phyloP scores from a whole-genome alignment of 1,140 invertebrate genomes.

The Belonocnema kinseyi region DNA sequence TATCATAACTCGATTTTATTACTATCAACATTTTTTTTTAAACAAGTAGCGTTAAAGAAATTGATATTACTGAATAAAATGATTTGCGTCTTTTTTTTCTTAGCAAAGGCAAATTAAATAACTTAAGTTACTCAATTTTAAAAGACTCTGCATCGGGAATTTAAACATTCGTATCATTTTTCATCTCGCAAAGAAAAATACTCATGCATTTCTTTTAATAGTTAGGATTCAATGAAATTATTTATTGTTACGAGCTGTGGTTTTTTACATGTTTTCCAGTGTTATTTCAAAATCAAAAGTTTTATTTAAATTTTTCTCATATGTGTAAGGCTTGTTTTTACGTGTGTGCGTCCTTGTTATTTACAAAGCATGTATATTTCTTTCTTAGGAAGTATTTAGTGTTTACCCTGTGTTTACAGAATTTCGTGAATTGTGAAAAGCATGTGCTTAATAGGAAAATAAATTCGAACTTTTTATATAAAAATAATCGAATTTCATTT shows the following conservation, averaged over 20 bases:
- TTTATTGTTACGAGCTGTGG: too few relatives aligned
- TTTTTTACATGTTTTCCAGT: not conserved
- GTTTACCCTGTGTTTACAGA: slow-evolving; percentile 2
- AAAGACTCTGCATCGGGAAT: too few relatives aligned
- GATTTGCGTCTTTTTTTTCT: too few relatives aligned
- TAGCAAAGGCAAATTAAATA: too few relatives aligned
- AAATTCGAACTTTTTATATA: not conserved
- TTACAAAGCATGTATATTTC: slow-evolving; percentile 26
- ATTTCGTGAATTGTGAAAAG: not conserved
- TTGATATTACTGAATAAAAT: too few relatives aligned
- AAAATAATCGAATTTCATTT: not conserved
- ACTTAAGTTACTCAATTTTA: too few relatives aligned
- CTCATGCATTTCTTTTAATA: not conserved
- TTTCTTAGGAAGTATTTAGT: slow-evolving; percentile 3
- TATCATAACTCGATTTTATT: too few relatives aligned
- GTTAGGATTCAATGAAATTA: not conserved
- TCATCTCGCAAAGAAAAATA: not conserved
- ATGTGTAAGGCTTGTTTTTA: not conserved
- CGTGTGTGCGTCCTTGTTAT: not conserved
- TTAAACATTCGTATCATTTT: not conserved
- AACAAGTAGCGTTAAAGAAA: too few relatives aligned
- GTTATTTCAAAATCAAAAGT: not conserved
- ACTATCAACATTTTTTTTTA: too few relatives aligned
- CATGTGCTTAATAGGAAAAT: not conserved
- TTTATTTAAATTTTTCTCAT: not conserved